A percentile compares a stretch with the other conserved stretches of the same genome.
phyloP scores from a whole-genome alignment of 1,140 invertebrate species.

The Chrysopa pallens region DNA sequence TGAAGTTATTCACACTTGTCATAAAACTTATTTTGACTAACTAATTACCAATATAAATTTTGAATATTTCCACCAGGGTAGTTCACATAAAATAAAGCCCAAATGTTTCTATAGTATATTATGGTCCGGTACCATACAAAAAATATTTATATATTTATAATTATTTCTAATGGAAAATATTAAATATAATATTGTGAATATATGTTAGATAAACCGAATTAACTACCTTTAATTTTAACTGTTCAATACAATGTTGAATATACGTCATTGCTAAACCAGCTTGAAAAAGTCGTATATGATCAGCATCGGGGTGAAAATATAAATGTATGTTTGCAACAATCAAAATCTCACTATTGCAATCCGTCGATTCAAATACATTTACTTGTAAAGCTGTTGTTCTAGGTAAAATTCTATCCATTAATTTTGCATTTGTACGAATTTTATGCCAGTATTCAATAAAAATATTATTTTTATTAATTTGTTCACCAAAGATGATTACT shows the following conservation, averaged over 20 bases:
- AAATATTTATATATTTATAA: constrained; percentile 6
- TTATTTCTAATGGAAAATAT: constrained; percentile 1
- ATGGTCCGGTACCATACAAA: too few species aligned
- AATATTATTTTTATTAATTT: constrained; percentile 26
- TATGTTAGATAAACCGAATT: too few species aligned
- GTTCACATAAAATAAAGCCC: too few species aligned
- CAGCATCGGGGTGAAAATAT: constrained; percentile 77
- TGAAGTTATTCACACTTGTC: too few species aligned
- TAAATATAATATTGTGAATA: not conserved
- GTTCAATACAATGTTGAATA: constrained; percentile 30
- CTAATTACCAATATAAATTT: too few species aligned
- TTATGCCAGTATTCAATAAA: constrained; percentile 38
- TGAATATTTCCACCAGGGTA: too few species aligned
- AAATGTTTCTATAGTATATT: too few species aligned
- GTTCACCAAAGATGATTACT: constrained; percentile 33
- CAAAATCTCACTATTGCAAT: constrained; percentile 37
- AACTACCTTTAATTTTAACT: constrained; percentile 25
- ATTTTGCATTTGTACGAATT: constrained; percentile 34
- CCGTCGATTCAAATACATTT: constrained; percentile 36
- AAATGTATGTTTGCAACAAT: constrained; percentile 80
- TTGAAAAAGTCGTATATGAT: constrained; percentile 72
- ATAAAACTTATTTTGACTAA: too few species aligned
- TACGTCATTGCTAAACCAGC: constrained; percentile 40
- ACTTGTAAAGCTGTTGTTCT: constrained; percentile 43
- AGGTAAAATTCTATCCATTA: constrained; percentile 38